A percentile compares a stretch with the other conserved stretches of the same genome.
These are phyloP conservation scores for Dasyprocta punctata DNA, from an alignment of 2,113 vertebrate genomes.

Conservation along the genomic window DNA sequence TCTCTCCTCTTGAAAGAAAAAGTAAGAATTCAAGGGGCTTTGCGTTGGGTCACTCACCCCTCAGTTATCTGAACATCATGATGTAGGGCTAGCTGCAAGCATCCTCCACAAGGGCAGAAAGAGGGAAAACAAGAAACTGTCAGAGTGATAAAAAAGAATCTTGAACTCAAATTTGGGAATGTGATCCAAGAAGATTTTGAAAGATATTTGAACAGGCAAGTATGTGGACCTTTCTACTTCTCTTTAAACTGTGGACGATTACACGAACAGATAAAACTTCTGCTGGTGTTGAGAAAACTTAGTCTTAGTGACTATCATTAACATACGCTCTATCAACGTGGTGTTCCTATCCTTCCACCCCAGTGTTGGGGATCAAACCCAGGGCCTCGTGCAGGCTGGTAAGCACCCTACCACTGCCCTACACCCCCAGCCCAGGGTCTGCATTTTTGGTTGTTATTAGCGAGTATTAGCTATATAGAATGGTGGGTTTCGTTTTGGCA, in stretches of 20 bases:
- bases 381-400: background rate
- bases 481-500: background rate
- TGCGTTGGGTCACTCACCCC: background rate
- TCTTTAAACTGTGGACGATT: background rate
- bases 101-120: background rate
- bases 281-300: background rate
- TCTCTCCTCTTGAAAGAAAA: background rate
- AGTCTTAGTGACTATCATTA: background rate
- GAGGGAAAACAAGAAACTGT: background rate
- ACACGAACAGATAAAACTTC: background rate
- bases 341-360: background rate
- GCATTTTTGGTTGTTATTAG: background rate
- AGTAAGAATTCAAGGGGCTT: background rate
- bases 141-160: background rate
- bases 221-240: background rate
- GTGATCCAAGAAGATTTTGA: background rate
- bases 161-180: conserved; percentile 5
- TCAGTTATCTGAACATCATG: background rate
- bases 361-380: background rate
- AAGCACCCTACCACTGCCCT: background rate
- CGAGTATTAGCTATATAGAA: background rate
- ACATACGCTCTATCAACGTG: background rate
- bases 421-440: background rate
- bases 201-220: background rate
- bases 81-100: background rate